Base-by-base conservation (phyloP, 1,140 invertebrate genomes). In the Drosophila biarmipes region DNA sequence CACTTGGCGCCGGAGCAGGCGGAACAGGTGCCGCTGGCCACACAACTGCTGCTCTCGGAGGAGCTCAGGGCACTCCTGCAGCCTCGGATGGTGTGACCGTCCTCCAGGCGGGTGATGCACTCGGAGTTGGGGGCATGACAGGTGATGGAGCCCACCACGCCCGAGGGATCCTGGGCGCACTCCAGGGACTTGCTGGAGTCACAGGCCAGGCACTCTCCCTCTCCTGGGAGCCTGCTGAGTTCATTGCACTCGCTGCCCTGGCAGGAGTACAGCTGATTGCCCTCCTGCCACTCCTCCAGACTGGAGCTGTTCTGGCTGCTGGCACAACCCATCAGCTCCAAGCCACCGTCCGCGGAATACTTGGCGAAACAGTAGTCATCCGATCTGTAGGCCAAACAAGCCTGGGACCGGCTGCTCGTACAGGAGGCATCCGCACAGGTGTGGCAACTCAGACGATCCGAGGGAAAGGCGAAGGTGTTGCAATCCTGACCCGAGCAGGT, bases 301-400 rank as follows among this genome's bases (percentile, higher is more conserved):
- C 81, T 77, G 35, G 38, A 72, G n/a, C 21, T 35, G 24, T 76
- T 90, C 37, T 90, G 90, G 10, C 58, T 52, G 40, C 78, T 82
- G 11, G 78, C 80, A 21, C 90, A 91, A 12, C 90, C 90, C 73
- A 90, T 29, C 2, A 84, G 37, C 31, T 86, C 54, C 0, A 80
- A n/a, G 0, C 11, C 35, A 7, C 84, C 80, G 11, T 66, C 37
- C 4, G 53, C 53, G 10, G 19, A 58, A 35, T 90, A 91, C 68
- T 90, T 91, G 43, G 90, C 90, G 24, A 90, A 90, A 58, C 90
- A 91, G 14, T 63, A 84, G 42, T 91, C 90, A 4, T 73, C 29
- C 11, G 55, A 10, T 1, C 34, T 37, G 15, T 90, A 90, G 2
- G 42, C 51, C 6, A 27, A 11, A 31, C 90, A 91, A 19, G 12